These are phyloP conservation scores for Lordiphosa andalusiaca DNA, from an alignment of 2,888 invertebrate species.

Conservation along the genomic window DNA sequence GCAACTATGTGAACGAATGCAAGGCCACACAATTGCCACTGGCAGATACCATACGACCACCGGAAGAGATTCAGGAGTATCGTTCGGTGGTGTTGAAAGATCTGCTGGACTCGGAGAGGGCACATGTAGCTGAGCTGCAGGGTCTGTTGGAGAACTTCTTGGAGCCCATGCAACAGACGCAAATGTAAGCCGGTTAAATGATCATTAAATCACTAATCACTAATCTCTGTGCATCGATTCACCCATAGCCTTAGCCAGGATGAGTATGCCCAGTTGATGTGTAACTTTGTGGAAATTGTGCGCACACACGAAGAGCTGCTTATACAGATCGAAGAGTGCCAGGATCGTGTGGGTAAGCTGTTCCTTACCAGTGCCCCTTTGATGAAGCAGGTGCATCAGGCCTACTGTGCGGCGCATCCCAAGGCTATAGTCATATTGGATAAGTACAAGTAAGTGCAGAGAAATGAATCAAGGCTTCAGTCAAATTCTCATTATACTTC, in stretches of 20 bases:
- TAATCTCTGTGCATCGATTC: no score
- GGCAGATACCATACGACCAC: slow-evolving; percentile 84
- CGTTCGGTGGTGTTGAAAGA: slow-evolving; percentile 92
- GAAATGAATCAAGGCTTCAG: no score
- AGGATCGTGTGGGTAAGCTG: slow-evolving; percentile 92
- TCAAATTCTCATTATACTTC: neutral
- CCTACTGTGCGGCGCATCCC: slow-evolving; percentile 96
- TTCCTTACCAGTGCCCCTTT: slow-evolving; percentile 92
- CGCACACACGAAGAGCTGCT: slow-evolving; percentile 92
- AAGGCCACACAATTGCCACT: slow-evolving; percentile 82
- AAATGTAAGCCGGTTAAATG: slow-evolving; percentile 85
- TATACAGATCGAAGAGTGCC: slow-evolving; percentile 88
- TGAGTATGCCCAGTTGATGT: slow-evolving; percentile 92
- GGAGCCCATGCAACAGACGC: slow-evolving; percentile 91
- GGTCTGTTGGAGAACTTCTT: slow-evolving; percentile 92
- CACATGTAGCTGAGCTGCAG: slow-evolving; percentile 94
- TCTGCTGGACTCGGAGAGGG: slow-evolving; percentile 94
- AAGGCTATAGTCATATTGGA: slow-evolving; percentile 96
- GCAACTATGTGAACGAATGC: slow-evolving; percentile 96
- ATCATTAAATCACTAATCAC: neutral
- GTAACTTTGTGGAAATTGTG: slow-evolving; percentile 93
- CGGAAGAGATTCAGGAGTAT: slow-evolving; percentile 88
- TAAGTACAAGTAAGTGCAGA: slow-evolving; percentile 89
- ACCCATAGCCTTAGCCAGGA: slow-evolving; percentile 87
- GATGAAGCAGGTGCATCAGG: slow-evolving; percentile 91